Conservation (phyloP, 2,113 vertebrate genomes). For the Bubalus kerabau region DNA sequence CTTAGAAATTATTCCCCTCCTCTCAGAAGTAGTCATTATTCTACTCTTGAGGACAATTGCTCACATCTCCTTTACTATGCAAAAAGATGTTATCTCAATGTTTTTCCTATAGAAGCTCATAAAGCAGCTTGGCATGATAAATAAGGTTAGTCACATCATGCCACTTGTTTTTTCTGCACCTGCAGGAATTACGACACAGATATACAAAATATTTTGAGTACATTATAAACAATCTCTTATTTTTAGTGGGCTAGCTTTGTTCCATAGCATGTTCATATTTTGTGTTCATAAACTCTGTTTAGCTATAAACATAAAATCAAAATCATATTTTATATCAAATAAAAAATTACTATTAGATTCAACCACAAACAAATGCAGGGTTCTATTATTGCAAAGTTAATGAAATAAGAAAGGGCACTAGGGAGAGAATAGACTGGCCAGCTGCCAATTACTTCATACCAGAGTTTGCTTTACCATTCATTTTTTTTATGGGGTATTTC, state of each 20-base stretch:
- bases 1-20: background rate
- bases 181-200: background rate
- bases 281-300: background rate
- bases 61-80: background rate
- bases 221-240: background rate
- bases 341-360: background rate
- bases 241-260: background rate
- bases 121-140: background rate
- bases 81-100: background rate
- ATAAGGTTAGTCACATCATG: background rate
- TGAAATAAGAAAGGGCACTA: background rate
- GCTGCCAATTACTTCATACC: background rate
- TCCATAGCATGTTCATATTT: background rate
- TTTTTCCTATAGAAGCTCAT: background rate
- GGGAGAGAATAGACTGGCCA: background rate
- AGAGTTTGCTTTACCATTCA: too few species aligned
- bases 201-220: background rate
- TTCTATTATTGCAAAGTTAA: background rate
- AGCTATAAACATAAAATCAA: background rate
- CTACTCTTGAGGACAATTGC: background rate
- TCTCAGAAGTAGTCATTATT: background rate
- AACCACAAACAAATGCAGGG: background rate
- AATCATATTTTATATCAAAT: background rate
- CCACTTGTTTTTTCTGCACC: background rate
- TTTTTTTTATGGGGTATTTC: background rate